These are phyloP conservation scores for Neostethus bicornis DNA, from an alignment of 2,797 vertebrate species.

Conservation along the genomic window DNA sequence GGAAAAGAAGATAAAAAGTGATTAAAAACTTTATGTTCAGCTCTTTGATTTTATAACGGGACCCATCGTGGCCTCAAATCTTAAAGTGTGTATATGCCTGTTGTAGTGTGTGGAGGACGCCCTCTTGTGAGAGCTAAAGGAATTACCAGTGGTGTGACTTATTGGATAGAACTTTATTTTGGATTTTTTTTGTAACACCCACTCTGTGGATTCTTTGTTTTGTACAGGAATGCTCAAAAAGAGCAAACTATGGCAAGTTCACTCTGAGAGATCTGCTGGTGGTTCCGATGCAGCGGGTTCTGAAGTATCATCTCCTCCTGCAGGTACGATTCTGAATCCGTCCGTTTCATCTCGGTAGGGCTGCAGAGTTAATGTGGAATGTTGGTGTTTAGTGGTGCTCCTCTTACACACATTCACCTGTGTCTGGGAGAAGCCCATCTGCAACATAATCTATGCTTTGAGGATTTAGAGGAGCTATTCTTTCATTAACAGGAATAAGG, in stretches of 20 bases:
- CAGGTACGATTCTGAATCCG: constrained; percentile 79
- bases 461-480: no score
- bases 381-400: not conserved
- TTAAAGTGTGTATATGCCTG: no score
- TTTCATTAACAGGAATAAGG: no score
- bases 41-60: no score
- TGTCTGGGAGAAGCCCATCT: no score
- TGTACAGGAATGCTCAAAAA: constrained; percentile 95
- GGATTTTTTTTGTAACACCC: not conserved
- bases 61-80: no score
- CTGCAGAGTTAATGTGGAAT: not conserved
- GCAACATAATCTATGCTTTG: no score
- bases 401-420: no score
- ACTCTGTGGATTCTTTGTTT: not conserved
- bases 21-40: no score
- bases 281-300: constrained; percentile 96
- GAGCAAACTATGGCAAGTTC: constrained; percentile 97
- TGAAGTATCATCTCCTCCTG: constrained; percentile 95
- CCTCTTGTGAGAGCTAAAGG: constrained; percentile 58
- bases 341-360: not conserved
- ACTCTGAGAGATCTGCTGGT: constrained; percentile 94
- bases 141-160: no score
- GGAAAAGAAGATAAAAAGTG: no score
- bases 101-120: constrained; percentile 33
- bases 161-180: no score